Conservation (phyloP, 2,113 vertebrate genomes). For the Orcinus orca region DNA sequence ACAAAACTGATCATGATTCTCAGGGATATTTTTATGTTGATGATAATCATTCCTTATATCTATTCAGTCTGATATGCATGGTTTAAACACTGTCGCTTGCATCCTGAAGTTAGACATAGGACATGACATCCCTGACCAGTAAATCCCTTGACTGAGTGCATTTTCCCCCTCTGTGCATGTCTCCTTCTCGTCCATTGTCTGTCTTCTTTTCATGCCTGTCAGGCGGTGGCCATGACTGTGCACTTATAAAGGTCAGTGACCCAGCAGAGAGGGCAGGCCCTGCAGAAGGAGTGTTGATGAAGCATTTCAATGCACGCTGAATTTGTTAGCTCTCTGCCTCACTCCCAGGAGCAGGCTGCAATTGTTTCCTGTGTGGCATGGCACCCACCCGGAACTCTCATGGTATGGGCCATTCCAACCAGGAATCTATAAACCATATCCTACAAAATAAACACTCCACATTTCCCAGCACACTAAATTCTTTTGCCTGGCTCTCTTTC, state of each 20-base stretch:
- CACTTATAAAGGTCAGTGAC: conserved; percentile 74
- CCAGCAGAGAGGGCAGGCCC: conserved; percentile 74
- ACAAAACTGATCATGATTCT: background rate
- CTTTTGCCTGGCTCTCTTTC: conserved; percentile 2
- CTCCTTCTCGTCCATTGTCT: conserved; percentile 71
- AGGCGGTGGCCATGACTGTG: conserved; percentile 71
- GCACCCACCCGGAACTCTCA: conserved; percentile 63
- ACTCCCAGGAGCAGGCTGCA: conserved; percentile 55
- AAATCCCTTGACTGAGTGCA: conserved; percentile 70
- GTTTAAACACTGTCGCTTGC: background rate
- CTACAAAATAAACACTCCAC: conserved; percentile 30
- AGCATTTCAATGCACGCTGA: conserved; percentile 58
- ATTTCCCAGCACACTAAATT: background rate
- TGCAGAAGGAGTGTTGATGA: conserved; percentile 49
- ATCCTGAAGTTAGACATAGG: conserved; percentile 34
- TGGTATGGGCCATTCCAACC: conserved; percentile 34
- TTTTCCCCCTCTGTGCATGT: conserved; percentile 54
- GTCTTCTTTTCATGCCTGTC: conserved; percentile 70
- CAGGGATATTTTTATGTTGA: conserved; percentile 5
- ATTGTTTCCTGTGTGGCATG: conserved; percentile 63
- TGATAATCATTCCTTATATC: background rate
- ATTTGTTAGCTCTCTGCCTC: conserved; percentile 65
- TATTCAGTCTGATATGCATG: background rate
- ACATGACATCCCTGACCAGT: conserved; percentile 60
- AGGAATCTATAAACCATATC: conserved; percentile 37